Conservation (phyloP, 92 coral and sea anemone species). For the Zoanthus solanderi region DNA sequence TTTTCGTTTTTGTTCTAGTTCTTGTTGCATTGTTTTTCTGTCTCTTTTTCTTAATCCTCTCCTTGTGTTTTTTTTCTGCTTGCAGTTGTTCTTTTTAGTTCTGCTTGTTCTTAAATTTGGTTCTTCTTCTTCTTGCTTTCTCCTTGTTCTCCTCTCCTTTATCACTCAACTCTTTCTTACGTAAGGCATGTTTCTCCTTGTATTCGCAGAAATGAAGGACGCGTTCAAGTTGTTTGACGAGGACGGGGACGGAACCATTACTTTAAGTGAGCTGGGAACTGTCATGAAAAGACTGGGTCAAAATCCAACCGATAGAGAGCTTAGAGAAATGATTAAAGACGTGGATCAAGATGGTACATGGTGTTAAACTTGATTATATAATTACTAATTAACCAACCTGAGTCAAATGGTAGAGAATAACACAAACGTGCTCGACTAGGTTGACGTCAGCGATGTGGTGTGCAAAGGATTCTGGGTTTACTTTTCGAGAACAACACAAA, state of each 20-base stretch:
- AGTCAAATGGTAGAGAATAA: not conserved
- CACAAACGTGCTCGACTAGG: no score
- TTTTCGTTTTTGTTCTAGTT: no score
- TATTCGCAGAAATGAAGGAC: constrained; percentile 45
- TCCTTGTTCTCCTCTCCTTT: no score
- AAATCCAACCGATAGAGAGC: constrained; percentile 68
- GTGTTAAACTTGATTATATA: not conserved
- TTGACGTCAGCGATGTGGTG: no score
- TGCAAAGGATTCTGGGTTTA: no score
- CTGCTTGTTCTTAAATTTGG: no score
- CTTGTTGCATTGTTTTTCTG: no score
- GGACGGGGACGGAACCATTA: constrained; percentile 82
- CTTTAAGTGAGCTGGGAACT: constrained; percentile 69
- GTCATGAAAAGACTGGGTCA: constrained; percentile 83
- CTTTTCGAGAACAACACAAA: no score
- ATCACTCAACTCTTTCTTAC: not conserved
- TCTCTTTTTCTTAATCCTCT: not conserved
- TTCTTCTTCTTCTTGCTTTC: no score
- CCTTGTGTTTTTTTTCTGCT: not conserved
- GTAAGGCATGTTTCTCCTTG: not conserved
- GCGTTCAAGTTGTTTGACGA: constrained; percentile 84
- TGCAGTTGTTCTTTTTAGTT: no score
- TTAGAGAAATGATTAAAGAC: constrained; percentile 78
- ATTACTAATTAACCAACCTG: not conserved
- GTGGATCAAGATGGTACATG: constrained; percentile 81